Evolutionary conservation across 2,797 vertebrate genomes (phyloP), one percentile per base, ranked within the genome.

Genomic region (Aythya fuligula): DNA sequence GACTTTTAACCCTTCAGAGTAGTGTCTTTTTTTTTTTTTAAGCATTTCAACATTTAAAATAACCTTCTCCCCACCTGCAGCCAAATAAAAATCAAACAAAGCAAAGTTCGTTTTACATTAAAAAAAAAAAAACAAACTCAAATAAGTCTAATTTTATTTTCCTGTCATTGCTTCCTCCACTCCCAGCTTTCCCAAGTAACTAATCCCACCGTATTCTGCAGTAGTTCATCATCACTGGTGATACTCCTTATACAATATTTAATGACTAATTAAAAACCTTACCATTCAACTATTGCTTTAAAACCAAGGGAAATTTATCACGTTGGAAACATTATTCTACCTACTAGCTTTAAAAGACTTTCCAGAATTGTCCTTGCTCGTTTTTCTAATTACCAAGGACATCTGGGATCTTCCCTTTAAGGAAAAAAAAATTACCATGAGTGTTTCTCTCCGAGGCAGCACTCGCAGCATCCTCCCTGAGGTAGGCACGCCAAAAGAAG

Each of bases 321-420:
- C 7, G 14, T 58, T 79, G 49, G 93, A 95, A 94, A 94, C 80
- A 45, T 41, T 90, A 77, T 73, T 94, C 77, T 84, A 92, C 28
- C 16, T 25, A 47, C 24, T n/a, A 60, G 65, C 86, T 96, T 95
- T 92, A 93, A 85, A 90, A 92, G 66, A 66, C 95, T 96, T 96
- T 91, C 79, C 67, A 95, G 86, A 95, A 94, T 27, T 80, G 88
- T 94, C 89, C 92, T 87, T 78, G 62, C 88, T 97, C 91, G 94
- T 95, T 95, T 96, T 95, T 95, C 94, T 96, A 95, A 95, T 97
- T 96, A 97, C 38, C 88, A 82, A 95, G 91, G 95, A 94, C 95
- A 90, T 83, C 78, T 69, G 96, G 95, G 95, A 96, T 84, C 85
- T 93, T 90, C 84, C 28, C 76, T 91, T 93, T 72, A 88, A 90